Evolutionary conservation across 2,797 vertebrate species (phyloP).

Genomic region (Diplodus sargus): DNA sequence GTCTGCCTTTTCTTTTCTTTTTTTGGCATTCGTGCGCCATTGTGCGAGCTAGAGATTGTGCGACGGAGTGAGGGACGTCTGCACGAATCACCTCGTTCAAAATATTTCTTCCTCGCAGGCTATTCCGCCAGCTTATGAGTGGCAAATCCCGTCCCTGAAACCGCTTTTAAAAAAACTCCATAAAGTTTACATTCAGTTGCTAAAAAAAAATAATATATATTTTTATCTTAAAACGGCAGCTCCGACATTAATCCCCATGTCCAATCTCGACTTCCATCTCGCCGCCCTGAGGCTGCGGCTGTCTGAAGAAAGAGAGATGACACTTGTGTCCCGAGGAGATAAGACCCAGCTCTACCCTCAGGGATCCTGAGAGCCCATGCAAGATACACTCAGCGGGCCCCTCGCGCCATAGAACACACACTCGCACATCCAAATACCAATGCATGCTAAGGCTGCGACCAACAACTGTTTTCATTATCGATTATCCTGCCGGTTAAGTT

Average conservation of each 20-base stretch:
- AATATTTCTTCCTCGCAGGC: constrained; percentile 23
- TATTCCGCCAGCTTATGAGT: neutral
- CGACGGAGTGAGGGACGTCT: constrained; percentile 10
- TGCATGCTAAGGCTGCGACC: neutral
- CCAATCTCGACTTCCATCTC: constrained; percentile 53
- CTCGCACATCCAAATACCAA: neutral
- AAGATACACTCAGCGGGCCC: constrained; percentile 24
- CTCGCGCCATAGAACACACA: neutral
- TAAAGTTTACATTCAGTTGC: constrained; percentile 32
- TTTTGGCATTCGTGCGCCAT: constrained; percentile 13
- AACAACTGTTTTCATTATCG: too few relatives aligned
- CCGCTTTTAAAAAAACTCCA: constrained; percentile 24
- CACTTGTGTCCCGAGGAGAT: constrained; percentile 52
- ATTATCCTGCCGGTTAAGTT: too few relatives aligned
- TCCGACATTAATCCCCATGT: constrained; percentile 45
- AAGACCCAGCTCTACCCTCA: constrained; percentile 47
- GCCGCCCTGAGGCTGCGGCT: constrained; percentile 32
- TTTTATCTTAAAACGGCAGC: constrained; percentile 48
- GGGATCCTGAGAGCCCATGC: constrained; percentile 30
- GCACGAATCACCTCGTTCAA: neutral
- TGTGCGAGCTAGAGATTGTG: constrained; percentile 32
- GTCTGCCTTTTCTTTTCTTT: constrained; percentile 16
- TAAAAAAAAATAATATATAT: constrained; percentile 41
- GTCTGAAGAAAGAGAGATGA: constrained; percentile 50
- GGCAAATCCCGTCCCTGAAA: constrained; percentile 8